Base-by-base conservation (phyloP, 53 echinoderm and acorn worm genomes). In the Actinopyga echinites region DNA sequence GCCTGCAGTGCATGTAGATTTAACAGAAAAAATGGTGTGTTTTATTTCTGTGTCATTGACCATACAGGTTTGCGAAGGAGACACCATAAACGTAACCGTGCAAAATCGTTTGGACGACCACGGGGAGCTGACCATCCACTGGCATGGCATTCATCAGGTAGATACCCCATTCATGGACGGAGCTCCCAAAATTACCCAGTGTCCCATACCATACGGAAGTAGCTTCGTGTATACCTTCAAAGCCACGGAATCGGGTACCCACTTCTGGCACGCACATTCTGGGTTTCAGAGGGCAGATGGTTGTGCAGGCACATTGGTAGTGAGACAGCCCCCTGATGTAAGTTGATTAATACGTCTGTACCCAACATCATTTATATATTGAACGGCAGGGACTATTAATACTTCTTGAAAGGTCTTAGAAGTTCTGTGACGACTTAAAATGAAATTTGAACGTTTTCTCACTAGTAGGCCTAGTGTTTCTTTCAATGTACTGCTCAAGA, bases 241-340 rank as follows among this genome's bases (percentile, higher is more conserved):
- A 23, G 81, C 81, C 6, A 25, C 60, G 12, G 23, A 59, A 23
- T 21, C 81, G 7, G 81, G 81, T 21, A 89, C 89, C 15, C 89
- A 89, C 53, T 89, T 90, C 85, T 99, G 99, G 99, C 99, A 99
- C 74, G 85, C 91, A 0, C 99, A 99, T 68, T 68, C 94, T 31
- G 99, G 99, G 17, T 75, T 95, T 83, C 99, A 99, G 32, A 86
- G 99, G 26, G 90, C 94, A 0, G 99, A 99, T 67, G 99, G 99
- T 4, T 79, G 95, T 13, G 92, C 87, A 65, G 99, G 99, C 25
- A 84, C 99, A 13, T 75, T 99, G 60, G 75, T 99, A 6, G 87
- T 99, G 10, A 78, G 99, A 54, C 90, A 99, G 35, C 21, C 94
- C 5, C 31, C 26, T 20, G 23, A 69, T 71, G 89, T 89, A 36